Evolutionary conservation across 2,888 invertebrate species (phyloP), one percentile per base, ranked within the genome.

Genomic region (Nemotelus pantherinus): DNA sequence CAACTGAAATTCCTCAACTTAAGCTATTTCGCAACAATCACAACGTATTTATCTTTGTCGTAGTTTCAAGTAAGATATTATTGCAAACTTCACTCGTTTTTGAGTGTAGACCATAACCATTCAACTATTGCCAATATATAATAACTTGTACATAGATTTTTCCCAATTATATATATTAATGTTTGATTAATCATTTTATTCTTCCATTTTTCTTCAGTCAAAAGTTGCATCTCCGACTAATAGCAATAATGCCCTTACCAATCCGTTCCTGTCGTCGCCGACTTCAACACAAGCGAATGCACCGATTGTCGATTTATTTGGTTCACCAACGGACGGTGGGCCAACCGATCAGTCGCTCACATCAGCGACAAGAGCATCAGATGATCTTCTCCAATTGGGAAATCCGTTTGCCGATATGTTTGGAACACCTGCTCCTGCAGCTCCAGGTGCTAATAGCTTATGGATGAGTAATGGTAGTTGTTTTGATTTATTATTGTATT

Each of bases 331-430:
- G 0, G 85, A 84, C 81, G 83, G 84, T 79, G 85, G 83, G 81
- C 82, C 83, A 81, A 84, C 83, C 81, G 83, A 84, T 80, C 86
- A 87, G 10, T 89, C 89, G 79, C 85, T 87, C 0, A 88, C 89
- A 77, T 82, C 84, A 3, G 71, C 82, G 25, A 85, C 87, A 80
- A 95, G 93, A 87, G 94, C 96, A 43, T 95, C 95, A 10, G 97
- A 97, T 84, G 96, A 97, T 88, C 89, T 97, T 81, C 89, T 97
- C 76, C 93, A 95, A 83, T 89, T 97, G 81, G 94, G 94, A 64
- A 97, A 97, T 89, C 97, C 97, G 7, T 98, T 97, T 86, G 94
- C 95, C 55, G 94, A 95, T 84, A 93, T 94, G 91, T 94, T 94
- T 85, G 90, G 91, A 55, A 89, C 90, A 64, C 82, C 87, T 83